Percentiles rank a stretch among this genome's conserved stretches.
Conservation (phyloP, 2,113 vertebrate genomes). For the Rhea pennata region DNA sequence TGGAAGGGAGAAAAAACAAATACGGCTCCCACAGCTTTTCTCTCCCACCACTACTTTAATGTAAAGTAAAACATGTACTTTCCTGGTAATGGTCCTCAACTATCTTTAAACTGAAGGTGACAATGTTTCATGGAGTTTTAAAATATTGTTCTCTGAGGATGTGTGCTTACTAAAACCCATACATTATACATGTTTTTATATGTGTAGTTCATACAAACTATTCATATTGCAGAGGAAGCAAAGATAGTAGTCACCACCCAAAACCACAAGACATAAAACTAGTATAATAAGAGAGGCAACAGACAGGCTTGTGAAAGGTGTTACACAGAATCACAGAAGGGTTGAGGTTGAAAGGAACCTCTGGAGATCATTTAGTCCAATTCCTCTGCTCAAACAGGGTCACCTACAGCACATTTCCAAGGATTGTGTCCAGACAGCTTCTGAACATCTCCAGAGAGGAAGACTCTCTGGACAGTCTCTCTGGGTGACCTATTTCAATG, state of each 20-base stretch:
- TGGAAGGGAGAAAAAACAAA: not conserved
- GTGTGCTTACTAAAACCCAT: not conserved
- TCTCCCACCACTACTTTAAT: not conserved
- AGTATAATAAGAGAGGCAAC: not conserved
- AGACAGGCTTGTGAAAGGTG: fast-evolving
- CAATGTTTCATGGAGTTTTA: not conserved
- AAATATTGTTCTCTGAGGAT: not conserved
- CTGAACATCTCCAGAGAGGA: no score
- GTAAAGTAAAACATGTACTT: not conserved
- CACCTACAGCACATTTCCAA: no score
- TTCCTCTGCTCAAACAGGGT: not conserved
- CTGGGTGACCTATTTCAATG: no score
- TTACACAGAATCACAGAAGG: not conserved
- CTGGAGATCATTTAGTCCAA: not conserved
- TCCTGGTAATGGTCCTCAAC: not conserved
- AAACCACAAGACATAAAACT: not conserved
- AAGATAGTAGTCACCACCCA: not conserved
- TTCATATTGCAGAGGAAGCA: not conserved
- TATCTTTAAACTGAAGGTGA: not conserved
- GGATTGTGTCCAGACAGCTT: no score
- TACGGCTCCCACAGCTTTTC: not conserved
- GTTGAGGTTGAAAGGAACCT: not conserved
- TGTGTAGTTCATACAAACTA: not conserved
- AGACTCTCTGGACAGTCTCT: no score
- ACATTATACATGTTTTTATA: not conserved